Evolutionary conservation across 2,888 invertebrate genomes (phyloP), one percentile per base, ranked within the genome.

Genomic region (Seladonia tumulorum): DNA sequence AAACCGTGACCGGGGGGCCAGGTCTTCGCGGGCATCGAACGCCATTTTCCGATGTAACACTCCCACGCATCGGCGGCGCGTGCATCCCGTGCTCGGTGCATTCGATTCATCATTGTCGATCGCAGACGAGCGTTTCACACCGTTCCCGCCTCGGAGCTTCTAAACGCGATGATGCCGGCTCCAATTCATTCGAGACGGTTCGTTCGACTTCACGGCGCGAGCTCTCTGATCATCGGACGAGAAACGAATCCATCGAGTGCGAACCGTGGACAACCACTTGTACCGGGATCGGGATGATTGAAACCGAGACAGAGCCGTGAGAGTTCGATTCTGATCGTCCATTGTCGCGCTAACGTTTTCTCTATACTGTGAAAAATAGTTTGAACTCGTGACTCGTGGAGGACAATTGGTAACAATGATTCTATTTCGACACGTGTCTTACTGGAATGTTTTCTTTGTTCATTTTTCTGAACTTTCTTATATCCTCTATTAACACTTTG

Each of bases 51-150:
- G 79, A 77, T 70, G 73, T 29, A 70, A 71, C 75, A 84, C 90
- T 89, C 90, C 88, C 88, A 89, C 86, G 88, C 86, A 71, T n/a
- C n/a, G 71, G 71, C 14, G 10, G 35, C 78, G 22, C 78, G 80
- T 76, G 85, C 71, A 82, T 83, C 86, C 77, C 76, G 39, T 72
- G 85, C 53, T 68, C 89, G 85, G 90, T 88, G 80, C 72, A 72
- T 87, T 92, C 90, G 88, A 94, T 94, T 93, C 89, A 90, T 94
- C 93, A 93, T 89, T 93, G 94, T 94, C 93, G 90, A 89, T 79
- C 68, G 84, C 93, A 93, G 86, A 87, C 92, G 87, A 91, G 75
- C 85, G 84, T 88, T 93, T 93, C 93, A 91, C 93, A 94, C 91
- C 90, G 89, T 86, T 86, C 89, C 25, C 57, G 76, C 80, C 68